Conservation (phyloP, 2,113 vertebrate species). For the Pomatorhinus ruficollis region DNA sequence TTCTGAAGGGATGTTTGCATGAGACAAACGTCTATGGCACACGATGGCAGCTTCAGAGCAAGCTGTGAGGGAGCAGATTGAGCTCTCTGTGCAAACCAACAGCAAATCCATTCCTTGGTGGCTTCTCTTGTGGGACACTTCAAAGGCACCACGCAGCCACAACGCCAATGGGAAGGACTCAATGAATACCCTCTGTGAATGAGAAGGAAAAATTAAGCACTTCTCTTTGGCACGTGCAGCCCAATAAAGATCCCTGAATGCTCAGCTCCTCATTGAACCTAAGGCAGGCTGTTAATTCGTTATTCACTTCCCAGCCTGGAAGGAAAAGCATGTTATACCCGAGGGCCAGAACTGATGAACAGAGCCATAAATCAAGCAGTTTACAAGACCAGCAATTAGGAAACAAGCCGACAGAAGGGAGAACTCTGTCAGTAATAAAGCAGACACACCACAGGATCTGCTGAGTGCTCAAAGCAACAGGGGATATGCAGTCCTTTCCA, state of each 20-base stretch:
- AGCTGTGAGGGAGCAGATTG: neutral
- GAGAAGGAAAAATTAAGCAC: conserved; percentile 60
- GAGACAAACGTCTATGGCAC: neutral
- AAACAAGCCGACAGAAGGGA: conserved; percentile 70
- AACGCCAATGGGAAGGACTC: neutral
- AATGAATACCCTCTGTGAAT: conserved; percentile 41
- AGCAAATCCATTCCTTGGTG: conserved; percentile 10
- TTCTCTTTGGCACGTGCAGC: conserved; percentile 58
- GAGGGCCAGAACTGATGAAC: conserved; percentile 63
- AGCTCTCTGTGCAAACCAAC: conserved; percentile 10
- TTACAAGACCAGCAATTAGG: conserved; percentile 74
- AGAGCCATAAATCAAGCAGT: conserved; percentile 76
- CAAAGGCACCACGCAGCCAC: conserved; percentile 27
- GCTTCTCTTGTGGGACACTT: conserved; percentile 49
- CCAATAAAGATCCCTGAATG: conserved; percentile 69
- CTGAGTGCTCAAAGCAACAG: conserved; percentile 8
- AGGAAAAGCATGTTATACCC: conserved; percentile 70
- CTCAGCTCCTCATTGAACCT: conserved; percentile 69
- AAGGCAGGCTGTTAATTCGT: conserved; percentile 71
- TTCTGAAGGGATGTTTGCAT: neutral
- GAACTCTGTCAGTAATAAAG: conserved; percentile 56
- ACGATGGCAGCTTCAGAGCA: conserved; percentile 8
- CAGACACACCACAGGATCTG: conserved; percentile 48
- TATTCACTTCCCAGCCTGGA: conserved; percentile 73
- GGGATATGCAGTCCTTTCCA: neutral